Evolutionary conservation across 2,113 vertebrate species (phyloP).

Genomic region (Cyprinodon brontotheroides): DNA sequence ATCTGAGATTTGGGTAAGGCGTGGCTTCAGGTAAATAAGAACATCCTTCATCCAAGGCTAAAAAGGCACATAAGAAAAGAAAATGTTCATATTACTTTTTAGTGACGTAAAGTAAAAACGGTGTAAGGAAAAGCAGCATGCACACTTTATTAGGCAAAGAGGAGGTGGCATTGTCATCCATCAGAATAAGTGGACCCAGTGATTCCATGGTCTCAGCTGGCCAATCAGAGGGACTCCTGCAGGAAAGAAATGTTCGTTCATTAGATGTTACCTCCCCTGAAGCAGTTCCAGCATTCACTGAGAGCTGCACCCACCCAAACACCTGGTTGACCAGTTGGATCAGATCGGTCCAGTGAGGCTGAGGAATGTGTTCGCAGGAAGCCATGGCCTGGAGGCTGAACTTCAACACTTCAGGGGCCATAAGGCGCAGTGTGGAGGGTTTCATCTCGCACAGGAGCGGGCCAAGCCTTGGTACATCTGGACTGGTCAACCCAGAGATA

Average conservation of each 20-base stretch:
- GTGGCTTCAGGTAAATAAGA: slow-evolving; percentile 56
- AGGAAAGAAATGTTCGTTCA: background rate
- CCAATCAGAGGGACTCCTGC: slow-evolving; percentile 72
- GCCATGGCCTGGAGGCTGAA: slow-evolving; percentile 58
- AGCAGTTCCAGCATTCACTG: background rate
- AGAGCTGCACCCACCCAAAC: slow-evolving; percentile 65
- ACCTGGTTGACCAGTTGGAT: slow-evolving; percentile 51
- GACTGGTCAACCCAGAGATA: slow-evolving; percentile 46
- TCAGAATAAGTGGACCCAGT: slow-evolving; percentile 62
- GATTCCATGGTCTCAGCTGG: slow-evolving; percentile 53
- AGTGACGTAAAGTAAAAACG: background rate
- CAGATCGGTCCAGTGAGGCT: slow-evolving; percentile 38
- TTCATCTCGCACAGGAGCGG: slow-evolving; percentile 68
- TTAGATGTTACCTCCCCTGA: slow-evolving; percentile 1
- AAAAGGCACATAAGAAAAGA: background rate
- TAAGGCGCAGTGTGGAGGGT: slow-evolving; percentile 49
- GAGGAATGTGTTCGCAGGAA: slow-evolving; percentile 61
- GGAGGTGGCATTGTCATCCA: slow-evolving; percentile 45
- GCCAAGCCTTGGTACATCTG: slow-evolving; percentile 61
- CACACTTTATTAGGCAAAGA: slow-evolving; percentile 66
- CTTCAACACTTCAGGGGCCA: slow-evolving; percentile 49
- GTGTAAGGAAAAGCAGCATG: background rate
- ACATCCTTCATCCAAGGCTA: slow-evolving; percentile 68
- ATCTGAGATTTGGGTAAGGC: background rate
- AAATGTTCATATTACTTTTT: background rate